Percentiles rank a stretch among this genome's conserved stretches.
Conservation (phyloP, 1,140 invertebrate genomes). For the Penaeus indicus region DNA sequence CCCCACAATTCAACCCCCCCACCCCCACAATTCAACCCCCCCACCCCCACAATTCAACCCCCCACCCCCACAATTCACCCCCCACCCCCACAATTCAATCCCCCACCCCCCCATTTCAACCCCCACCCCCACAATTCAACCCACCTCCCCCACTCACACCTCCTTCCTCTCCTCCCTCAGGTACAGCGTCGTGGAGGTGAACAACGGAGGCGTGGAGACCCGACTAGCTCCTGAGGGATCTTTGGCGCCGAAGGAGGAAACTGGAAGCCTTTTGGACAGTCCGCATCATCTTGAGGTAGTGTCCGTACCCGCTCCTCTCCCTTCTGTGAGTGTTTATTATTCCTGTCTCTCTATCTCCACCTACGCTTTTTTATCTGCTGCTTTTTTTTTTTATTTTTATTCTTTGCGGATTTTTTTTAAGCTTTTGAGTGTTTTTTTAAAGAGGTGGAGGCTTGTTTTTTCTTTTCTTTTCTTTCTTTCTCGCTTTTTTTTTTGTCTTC, state of each 20-base stretch:
- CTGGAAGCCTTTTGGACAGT: constrained; percentile 46
- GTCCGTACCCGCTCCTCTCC: not conserved
- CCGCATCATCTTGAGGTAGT: constrained; percentile 54
- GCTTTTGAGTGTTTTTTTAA: not conserved
- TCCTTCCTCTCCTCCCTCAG: not conserved
- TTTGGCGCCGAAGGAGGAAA: constrained; percentile 38
- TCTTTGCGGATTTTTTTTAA: not conserved
- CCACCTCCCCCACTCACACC: no score
- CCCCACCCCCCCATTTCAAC: no score
- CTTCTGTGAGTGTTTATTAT: no score
- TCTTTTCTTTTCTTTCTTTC: no score
- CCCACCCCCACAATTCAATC: no score
- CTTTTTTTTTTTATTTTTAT: not conserved
- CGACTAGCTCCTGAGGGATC: constrained; percentile 40
- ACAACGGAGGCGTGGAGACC: constrained; percentile 56
- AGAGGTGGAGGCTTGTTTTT: not conserved
- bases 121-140: no score
- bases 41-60: no score
- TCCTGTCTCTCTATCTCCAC: no score
- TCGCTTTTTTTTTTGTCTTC: not conserved
- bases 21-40: no score
- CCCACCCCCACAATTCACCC: no score
- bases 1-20: no score
- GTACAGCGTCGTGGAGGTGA: constrained; percentile 59
- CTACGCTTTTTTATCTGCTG: no score